These are phyloP conservation scores for Macrophya annulata DNA, from an alignment of 2,888 invertebrate genomes.

Conservation along the genomic window DNA sequence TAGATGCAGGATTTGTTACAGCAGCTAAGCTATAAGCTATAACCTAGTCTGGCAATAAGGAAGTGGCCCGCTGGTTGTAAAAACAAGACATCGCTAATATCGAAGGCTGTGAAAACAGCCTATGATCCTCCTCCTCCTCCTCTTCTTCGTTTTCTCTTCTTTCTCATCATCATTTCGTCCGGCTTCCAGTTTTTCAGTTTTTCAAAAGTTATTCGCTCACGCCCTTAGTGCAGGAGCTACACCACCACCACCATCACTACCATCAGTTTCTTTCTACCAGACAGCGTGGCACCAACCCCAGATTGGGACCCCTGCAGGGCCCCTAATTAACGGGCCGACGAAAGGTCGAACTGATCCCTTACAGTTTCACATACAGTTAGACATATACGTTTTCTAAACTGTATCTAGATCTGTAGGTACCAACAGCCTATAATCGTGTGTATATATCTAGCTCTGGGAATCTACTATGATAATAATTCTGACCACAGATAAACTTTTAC, in stretches of 20 bases:
- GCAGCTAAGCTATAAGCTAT: neutral
- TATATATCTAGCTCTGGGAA: neutral
- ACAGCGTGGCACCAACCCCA: conserved; percentile 74
- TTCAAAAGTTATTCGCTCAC: conserved; percentile 33
- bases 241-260: neutral
- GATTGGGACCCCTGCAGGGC: conserved; percentile 59
- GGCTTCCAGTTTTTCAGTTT: conserved; percentile 50
- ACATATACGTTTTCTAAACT: neutral
- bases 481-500: neutral
- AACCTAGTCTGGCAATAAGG: conserved; percentile 73
- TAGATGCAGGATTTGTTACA: neutral
- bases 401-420: too few species aligned
- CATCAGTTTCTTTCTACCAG: conserved; percentile 61
- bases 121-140: conserved; percentile 35
- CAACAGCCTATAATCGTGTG: too few species aligned
- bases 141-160: conserved; percentile 40
- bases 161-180: conserved; percentile 52
- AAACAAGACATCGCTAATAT: conserved; percentile 77
- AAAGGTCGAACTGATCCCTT: conserved; percentile 71
- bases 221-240: conserved; percentile 1
- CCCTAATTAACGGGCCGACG: conserved; percentile 75
- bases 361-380: neutral
- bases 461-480: neutral
- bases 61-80: conserved; percentile 78
- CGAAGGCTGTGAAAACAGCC: conserved; percentile 77